Evolutionary conservation across 2,797 vertebrate species (phyloP).

Genomic region (Myotis myotis): DNA sequence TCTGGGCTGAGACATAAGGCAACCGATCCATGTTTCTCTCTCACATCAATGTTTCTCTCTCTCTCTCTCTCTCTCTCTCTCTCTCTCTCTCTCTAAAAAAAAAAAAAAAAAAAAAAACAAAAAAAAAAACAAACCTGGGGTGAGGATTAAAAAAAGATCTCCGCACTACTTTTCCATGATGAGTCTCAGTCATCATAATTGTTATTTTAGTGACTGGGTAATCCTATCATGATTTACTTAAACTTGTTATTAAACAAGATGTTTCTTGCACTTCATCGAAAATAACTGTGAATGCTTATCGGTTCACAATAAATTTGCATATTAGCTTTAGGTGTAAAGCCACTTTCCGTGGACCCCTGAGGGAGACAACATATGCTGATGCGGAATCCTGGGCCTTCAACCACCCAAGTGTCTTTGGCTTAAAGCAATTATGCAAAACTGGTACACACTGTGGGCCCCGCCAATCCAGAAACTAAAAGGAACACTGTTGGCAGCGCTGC

Average conservation of each 20-base stretch:
- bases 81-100: too few relatives aligned
- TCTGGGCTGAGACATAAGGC: neutral
- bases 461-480: constrained; percentile 40
- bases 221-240: neutral
- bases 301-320: neutral
- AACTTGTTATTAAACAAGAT: constrained; percentile 18
- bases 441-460: neutral
- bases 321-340: neutral
- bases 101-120: too few relatives aligned
- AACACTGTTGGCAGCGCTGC: neutral
- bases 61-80: neutral
- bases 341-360: neutral
- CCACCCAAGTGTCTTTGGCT: neutral
- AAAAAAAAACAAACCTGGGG: neutral
- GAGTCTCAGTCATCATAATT: neutral
- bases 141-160: neutral
- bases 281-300: neutral
- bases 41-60: neutral
- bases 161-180: neutral
- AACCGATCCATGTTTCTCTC: neutral
- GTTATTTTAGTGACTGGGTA: neutral
- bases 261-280: neutral
- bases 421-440: neutral
- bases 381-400: neutral
- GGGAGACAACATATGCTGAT: neutral